A percentile compares a stretch with the other conserved stretches of the same genome.
Evolutionary conservation across 2,113 vertebrate genomes (phyloP).

Genomic region (Tyto alba): DNA sequence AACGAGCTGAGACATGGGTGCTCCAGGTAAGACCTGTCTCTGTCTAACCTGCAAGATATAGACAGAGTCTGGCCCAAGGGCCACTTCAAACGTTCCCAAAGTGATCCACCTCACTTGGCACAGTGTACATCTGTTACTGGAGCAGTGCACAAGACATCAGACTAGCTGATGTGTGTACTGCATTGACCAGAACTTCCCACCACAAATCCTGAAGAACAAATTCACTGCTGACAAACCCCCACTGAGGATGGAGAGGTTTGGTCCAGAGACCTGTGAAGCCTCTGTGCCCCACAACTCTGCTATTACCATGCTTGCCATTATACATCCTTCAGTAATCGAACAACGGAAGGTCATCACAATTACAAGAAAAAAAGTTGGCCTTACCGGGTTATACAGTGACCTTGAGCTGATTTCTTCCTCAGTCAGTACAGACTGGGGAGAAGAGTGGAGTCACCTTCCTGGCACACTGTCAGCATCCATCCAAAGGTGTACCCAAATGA

Average conservation of each 20-base stretch:
- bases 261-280: background rate
- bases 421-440: fast-evolving
- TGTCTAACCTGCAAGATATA: background rate
- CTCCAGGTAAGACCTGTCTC: background rate
- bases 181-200: background rate
- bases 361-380: background rate
- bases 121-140: background rate
- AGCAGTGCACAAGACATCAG: background rate
- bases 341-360: background rate
- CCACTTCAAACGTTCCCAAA: background rate
- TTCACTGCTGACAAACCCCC: fast-evolving
- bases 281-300: background rate
- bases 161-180: background rate
- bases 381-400: background rate
- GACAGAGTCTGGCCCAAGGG: background rate
- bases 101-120: background rate
- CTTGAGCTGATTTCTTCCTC: background rate
- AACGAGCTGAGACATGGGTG: background rate
- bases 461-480: background rate
- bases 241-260: background rate
- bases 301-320: background rate
- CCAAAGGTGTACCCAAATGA: background rate
- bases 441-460: background rate
- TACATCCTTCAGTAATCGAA: background rate
- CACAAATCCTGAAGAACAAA: fast-evolving